Evolutionary conservation across 2,113 vertebrate species (phyloP), one percentile per base, ranked within the genome.

Genomic region (Oreamnos americanus): DNA sequence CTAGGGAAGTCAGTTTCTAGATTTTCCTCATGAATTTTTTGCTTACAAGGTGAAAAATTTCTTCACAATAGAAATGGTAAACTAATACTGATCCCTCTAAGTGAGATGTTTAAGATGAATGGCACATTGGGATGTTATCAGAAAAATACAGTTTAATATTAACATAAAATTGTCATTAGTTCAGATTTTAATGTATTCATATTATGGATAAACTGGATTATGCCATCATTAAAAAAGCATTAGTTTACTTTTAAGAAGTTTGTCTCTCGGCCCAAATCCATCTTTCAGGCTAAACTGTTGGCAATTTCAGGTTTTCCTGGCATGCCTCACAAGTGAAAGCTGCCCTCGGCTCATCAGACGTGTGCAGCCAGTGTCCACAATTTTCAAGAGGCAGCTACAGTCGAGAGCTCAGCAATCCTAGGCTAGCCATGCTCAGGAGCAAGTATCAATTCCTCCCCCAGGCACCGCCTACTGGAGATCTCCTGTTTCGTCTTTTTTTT

Each of bases 351-450:
- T 79, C 17, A 25, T 28, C 39, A 60, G 16, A 15, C 5, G 21
- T 23, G 4, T n/a, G 60, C 1, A 58, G 47, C 36, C 25, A 6
- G 12, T 26, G 5, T 55, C 17, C 12, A 3, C 5, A 13, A 0
- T 25, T 79, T 71, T 88, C 49, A 15, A 57, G 26, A 76, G 21
- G 15, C 33, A 92, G 23, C 36, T 85, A 6, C 6, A 30, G 14
- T 36, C 19, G 49, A 36, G 28, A 2, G 45, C 19, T 45, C 14
- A 9, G 21, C 12, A 36, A 7, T 39, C 21, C 45, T 43, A 64
- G 60, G 39, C 6, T 36, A 83, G 19, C 36, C 36, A n/a, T 8
- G 0, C 3, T 82, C 21, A 45, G 6, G 36, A 13, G 12, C 30
- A 8, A 23, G 36, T 49, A 14, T 30, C 43, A 57, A 4, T 55